Evolutionary conservation across 2,113 vertebrate species (phyloP).

Genomic region (Pteruthius melanotis): DNA sequence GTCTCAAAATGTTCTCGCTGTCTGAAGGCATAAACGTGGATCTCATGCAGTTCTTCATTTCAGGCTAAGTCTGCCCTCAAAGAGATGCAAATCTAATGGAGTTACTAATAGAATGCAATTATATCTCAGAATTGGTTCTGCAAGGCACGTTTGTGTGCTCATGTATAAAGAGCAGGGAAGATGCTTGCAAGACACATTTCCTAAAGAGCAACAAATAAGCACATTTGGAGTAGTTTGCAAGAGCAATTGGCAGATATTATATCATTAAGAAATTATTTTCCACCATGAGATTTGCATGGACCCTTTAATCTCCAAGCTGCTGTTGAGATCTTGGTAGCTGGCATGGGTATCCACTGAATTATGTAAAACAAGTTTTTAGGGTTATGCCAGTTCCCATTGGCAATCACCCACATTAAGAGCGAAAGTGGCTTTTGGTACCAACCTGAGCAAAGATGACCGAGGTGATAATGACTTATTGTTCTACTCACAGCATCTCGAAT

Average conservation of each 20-base stretch:
- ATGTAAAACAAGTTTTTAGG: neutral
- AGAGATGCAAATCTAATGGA: neutral
- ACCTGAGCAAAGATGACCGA: neutral
- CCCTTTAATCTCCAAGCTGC: neutral
- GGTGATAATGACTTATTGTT: neutral
- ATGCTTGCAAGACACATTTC: neutral
- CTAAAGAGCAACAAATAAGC: neutral
- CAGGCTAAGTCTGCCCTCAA: neutral
- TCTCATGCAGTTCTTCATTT: neutral
- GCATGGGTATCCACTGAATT: neutral
- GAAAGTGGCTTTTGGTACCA: neutral
- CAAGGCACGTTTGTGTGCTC: neutral
- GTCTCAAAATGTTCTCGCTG: neutral
- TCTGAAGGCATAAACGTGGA: neutral
- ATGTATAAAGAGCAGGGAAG: neutral
- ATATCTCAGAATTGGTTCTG: neutral
- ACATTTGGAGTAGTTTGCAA: neutral
- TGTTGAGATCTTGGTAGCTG: neutral
- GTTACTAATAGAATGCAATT: conserved; percentile 5
- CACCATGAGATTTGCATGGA: neutral
- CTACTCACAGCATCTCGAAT: neutral
- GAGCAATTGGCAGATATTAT: neutral
- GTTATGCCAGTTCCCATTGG: neutral
- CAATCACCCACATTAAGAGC: neutral
- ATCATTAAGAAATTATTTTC: neutral